A percentile compares a stretch with the other conserved stretches of the same genome.
Conservation (phyloP, 1,140 invertebrate species). For the Euwallacea similis region DNA sequence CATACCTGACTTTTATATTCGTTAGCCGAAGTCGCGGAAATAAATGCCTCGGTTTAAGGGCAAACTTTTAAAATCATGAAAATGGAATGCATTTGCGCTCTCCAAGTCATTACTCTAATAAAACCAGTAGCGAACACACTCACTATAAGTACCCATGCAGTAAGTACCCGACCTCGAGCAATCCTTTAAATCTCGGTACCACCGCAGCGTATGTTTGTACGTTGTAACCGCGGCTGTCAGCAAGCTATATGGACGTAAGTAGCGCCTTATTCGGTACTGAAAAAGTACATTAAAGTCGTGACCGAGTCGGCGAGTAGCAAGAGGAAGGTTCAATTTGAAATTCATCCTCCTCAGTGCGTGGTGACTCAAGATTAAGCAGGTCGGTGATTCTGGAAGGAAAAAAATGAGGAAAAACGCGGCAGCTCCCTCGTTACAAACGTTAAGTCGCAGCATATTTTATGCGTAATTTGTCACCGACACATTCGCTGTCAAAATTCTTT, state of each 20-base stretch:
- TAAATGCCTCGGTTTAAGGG: too few species aligned
- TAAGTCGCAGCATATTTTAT: constrained; percentile 33
- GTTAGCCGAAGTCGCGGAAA: too few species aligned
- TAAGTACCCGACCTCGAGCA: constrained; percentile 31
- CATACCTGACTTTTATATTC: too few species aligned
- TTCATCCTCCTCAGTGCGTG: constrained; percentile 12
- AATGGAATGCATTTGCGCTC: constrained; percentile 1
- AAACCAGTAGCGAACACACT: constrained; percentile 25
- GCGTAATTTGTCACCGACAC: constrained; percentile 34
- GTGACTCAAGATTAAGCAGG: constrained; percentile 2
- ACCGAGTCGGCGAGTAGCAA: constrained; percentile 24
- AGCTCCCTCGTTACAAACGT: constrained; percentile 7
- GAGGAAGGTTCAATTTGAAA: constrained; percentile 30
- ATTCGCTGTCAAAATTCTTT: constrained; percentile 25
- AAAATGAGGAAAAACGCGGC: not conserved
- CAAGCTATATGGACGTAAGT: constrained; percentile 29
- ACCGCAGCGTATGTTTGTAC: constrained; percentile 22
- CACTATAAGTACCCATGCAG: constrained; percentile 24
- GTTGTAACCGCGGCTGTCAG: constrained; percentile 31
- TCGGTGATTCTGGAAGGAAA: constrained; percentile 1
- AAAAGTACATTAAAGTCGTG: constrained; percentile 22
- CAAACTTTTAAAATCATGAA: not conserved
- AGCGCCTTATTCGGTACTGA: constrained; percentile 32
- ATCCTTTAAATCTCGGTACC: constrained; percentile 27
- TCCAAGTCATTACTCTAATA: constrained; percentile 19